phyloP scores from a whole-genome alignment of 1,140 invertebrate species.

The Scaptodrosophila lebanonensis region DNA sequence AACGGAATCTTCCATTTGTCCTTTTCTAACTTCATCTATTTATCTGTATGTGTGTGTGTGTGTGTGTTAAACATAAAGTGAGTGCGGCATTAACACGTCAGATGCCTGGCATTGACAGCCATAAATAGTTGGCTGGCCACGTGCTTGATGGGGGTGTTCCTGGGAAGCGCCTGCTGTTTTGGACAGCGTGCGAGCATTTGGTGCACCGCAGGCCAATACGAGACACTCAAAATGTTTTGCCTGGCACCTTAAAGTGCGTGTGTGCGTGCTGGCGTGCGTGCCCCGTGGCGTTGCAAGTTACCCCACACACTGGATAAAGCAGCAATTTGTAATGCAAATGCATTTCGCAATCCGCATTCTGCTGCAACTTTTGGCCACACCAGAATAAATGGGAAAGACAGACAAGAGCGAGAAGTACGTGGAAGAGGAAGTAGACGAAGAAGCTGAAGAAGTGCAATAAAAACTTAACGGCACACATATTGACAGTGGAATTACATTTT shows the following conservation, averaged over 20 bases:
- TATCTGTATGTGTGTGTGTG: not conserved
- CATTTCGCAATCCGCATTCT: not conserved
- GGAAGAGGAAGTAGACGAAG: no score
- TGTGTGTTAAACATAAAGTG: slow-evolving; percentile 6
- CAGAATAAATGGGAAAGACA: no score
- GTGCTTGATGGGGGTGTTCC: slow-evolving; percentile 22
- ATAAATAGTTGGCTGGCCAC: slow-evolving; percentile 39
- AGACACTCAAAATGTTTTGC: no score
- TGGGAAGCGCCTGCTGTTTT: slow-evolving; percentile 33
- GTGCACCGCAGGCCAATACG: not conserved
- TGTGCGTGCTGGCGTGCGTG: no score
- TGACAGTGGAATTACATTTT: slow-evolving; percentile 68
- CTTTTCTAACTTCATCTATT: no score
- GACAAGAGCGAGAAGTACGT: no score
- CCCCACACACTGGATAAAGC: not conserved
- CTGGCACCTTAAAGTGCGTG: slow-evolving; percentile 9
- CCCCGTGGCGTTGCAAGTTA: no score
- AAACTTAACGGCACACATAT: slow-evolving; percentile 39
- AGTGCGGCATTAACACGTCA: slow-evolving; percentile 53
- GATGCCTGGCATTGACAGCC: slow-evolving; percentile 37
- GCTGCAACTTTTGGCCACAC: slow-evolving; percentile 24
- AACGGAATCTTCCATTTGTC: no score
- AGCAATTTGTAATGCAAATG: slow-evolving; percentile 60
- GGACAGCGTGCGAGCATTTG: slow-evolving; percentile 17
- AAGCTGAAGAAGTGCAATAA: no score